Base-by-base conservation (phyloP, 2,797 vertebrate genomes). In the Karalla daura region DNA sequence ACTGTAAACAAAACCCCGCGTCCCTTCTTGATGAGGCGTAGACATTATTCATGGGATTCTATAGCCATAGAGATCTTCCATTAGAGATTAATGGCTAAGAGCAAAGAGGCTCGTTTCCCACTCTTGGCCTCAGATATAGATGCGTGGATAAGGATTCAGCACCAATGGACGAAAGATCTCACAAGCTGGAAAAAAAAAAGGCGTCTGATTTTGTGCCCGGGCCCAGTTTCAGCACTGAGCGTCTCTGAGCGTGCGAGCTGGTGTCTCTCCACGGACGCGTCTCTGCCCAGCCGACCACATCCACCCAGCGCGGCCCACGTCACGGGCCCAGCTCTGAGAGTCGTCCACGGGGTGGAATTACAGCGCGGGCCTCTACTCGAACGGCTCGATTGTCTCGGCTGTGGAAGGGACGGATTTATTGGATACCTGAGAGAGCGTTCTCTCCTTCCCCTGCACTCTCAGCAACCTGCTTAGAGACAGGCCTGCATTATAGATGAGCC, bases 371-470 rank as follows among this genome's bases (percentile, higher is more conserved):
- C 80, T 74, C 81, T 66, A 52, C 76, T 74, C 76, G 52, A 67
- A 56, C 64, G 55, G 88, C 86, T 90, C 85, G 50, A 87, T 86
- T 91, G 86, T 90, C 91, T 86, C 63, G 54, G 63, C 86, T 87
- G 62, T 80, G 84, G 88, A 88, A 84, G 77, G 85, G 86, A 90
- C 61, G 74, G 91, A 94, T 94, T 93, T 93, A 90, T 87, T 78
- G 81, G 91, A 92, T 86, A 94, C 89, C 88, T 89, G 93, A 94
- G 92, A 89, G 88, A 91, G 80, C 45, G 27, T 86, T 90, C 92
- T 94, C 91, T 87, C 90, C 87, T 93, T 92, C 80, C 86, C 83
- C 92, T 90, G 89, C 93, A 94, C 93, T 95, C 93, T 95, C 94
- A 81, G 93, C 91, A 91, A 80, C 81, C 79, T 74, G 85, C 89